Evolutionary conservation across 2,888 invertebrate species (phyloP).

Genomic region (Parthenolecanium corni): DNA sequence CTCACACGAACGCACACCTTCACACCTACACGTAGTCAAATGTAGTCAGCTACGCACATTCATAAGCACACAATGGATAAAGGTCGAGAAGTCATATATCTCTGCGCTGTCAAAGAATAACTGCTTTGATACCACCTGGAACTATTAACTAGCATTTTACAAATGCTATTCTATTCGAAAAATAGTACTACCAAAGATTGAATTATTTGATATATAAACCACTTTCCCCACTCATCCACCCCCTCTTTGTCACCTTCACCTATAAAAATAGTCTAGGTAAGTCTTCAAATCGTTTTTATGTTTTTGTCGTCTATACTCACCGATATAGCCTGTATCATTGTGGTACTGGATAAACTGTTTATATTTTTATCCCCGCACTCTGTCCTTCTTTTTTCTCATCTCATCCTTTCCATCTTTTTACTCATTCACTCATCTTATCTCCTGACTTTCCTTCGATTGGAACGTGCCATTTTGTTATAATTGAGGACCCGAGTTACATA

Average conservation of each 20-base stretch:
- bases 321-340: background rate
- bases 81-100: constrained; percentile 27
- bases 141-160: constrained; percentile 28
- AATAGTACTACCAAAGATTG: constrained; percentile 6
- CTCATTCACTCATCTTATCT: too few species aligned
- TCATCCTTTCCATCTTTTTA: too few species aligned
- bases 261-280: background rate
- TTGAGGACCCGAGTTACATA: too few species aligned
- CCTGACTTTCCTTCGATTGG: too few species aligned
- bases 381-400: too few species aligned
- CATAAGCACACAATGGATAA: constrained; percentile 4
- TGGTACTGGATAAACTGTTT: too few species aligned
- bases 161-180: constrained; percentile 24
- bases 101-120: constrained; percentile 26
- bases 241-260: background rate
- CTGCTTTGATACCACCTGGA: constrained; percentile 26
- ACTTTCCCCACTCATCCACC: too few species aligned
- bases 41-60: too few species aligned
- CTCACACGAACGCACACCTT: background rate
- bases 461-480: too few species aligned
- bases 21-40: too few species aligned
- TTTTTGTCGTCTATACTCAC: constrained; percentile 17
- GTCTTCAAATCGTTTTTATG: constrained; percentile 13
- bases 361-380: too few species aligned
- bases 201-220: constrained; percentile 26